Conservation (phyloP, 2,113 vertebrate genomes). For the Paradoxurus hermaphroditus region DNA sequence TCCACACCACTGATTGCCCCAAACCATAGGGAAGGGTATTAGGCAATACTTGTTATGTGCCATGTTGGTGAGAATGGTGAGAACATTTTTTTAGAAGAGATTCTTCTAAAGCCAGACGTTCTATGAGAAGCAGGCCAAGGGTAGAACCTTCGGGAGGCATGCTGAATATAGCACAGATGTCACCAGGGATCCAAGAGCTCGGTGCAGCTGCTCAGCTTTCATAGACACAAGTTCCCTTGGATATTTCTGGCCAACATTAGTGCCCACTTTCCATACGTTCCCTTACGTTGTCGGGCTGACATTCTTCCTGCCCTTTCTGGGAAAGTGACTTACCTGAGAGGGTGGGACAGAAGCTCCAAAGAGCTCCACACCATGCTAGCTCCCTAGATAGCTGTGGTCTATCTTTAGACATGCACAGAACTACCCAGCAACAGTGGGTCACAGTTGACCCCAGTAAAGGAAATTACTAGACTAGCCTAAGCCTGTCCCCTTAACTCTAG, state of each 20-base stretch:
- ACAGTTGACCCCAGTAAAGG: not conserved
- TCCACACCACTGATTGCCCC: not conserved
- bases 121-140: not conserved
- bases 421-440: not conserved
- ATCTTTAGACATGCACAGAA: not conserved
- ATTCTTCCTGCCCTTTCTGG: not conserved
- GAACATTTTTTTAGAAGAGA: not conserved
- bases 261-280: not conserved
- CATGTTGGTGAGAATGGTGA: not conserved
- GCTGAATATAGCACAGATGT: not conserved
- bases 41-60: not conserved
- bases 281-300: not conserved
- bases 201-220: not conserved
- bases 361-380: not conserved
- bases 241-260: not conserved
- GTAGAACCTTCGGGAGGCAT: not conserved
- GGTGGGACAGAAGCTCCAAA: not conserved
- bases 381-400: not conserved
- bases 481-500: not conserved
- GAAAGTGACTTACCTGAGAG: not conserved
- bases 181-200: not conserved
- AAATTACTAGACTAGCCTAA: not conserved
- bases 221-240: not conserved
- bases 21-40: not conserved
- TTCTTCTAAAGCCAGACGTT: not conserved